Percentiles rank a stretch among this genome's conserved stretches.
Conservation (phyloP, 2,888 invertebrate species). For the Sussaba pulchella region DNA sequence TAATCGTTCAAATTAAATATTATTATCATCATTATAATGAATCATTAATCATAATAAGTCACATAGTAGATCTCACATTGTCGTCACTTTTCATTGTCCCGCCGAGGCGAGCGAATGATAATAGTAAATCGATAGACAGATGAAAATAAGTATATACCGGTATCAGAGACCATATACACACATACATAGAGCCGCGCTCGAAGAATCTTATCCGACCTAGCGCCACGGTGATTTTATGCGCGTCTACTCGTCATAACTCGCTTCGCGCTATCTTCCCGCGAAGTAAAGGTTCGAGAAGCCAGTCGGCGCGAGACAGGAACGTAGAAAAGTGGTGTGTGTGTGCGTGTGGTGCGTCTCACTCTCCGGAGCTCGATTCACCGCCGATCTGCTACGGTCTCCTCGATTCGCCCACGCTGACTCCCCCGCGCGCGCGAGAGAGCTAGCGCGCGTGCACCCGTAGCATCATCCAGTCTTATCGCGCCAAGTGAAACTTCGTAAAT, state of each 20-base stretch:
- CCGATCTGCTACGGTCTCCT: constrained; percentile 55
- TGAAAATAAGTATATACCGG: too few relatives aligned
- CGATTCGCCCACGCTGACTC: constrained; percentile 60
- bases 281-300: constrained; percentile 39
- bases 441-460: constrained; percentile 40
- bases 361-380: too few relatives aligned
- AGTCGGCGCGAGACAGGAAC: constrained; percentile 5
- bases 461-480: constrained; percentile 62
- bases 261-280: constrained; percentile 58
- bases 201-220: constrained; percentile 56
- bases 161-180: too few relatives aligned
- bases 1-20: neutral
- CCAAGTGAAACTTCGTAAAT: constrained; percentile 67
- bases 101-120: constrained; percentile 16
- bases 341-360: constrained; percentile 34
- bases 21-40: neutral
- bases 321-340: constrained; percentile 41
- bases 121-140: constrained; percentile 59
- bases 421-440: neutral
- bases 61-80: neutral
- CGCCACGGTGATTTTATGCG: constrained; percentile 67
- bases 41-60: too few relatives aligned
- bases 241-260: constrained; percentile 71
- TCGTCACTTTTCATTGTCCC: constrained; percentile 40
- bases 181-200: constrained; percentile 13